phyloP scores from a whole-genome alignment of 2,888 invertebrate genomes.

The Lasius platythorax region DNA sequence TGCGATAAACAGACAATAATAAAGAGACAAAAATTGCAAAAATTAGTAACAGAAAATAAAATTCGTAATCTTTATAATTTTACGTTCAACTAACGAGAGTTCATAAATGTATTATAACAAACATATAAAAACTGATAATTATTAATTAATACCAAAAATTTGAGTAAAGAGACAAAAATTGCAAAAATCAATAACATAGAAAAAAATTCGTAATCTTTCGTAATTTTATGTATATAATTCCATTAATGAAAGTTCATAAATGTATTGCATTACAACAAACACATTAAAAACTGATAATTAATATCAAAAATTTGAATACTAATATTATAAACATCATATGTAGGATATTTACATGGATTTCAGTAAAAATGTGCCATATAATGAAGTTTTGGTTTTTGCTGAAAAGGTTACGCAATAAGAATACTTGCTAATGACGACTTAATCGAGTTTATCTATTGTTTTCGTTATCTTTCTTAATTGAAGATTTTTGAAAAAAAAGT shows the following conservation, averaged over 20 bases:
- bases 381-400: background rate
- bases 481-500: background rate
- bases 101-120: background rate
- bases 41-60: background rate
- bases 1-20: too few relatives aligned
- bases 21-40: background rate
- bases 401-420: constrained; percentile 1
- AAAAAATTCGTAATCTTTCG: too few relatives aligned
- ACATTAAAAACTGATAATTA: too few relatives aligned
- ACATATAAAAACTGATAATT: background rate
- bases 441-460: constrained; percentile 7
- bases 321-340: too few relatives aligned
- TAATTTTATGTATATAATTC: too few relatives aligned
- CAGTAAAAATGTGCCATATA: background rate
- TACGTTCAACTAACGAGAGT: background rate
- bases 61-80: background rate
- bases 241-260: too few relatives aligned
- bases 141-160: background rate
- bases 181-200: too few relatives aligned
- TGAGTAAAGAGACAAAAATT: background rate
- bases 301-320: too few relatives aligned
- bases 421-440: background rate
- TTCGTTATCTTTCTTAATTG: constrained; percentile 3
- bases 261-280: too few relatives aligned
- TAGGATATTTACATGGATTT: too few relatives aligned